A percentile compares a stretch with the other conserved stretches of the same genome.
Conservation (phyloP, 2,113 vertebrate species). For the Cettia cetti region DNA sequence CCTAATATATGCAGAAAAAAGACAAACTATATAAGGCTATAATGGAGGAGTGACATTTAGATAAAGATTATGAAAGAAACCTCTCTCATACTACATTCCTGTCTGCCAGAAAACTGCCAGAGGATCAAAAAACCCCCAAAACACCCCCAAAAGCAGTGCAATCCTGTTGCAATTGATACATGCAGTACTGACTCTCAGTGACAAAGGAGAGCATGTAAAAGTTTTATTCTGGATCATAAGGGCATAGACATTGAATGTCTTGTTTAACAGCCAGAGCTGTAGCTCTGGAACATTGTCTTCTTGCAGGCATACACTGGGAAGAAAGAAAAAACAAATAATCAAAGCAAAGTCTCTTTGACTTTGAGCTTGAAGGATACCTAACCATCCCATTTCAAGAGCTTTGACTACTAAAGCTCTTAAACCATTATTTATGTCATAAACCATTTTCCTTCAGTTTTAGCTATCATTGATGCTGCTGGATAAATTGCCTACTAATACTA, state of each 20-base stretch:
- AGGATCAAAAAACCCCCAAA: neutral
- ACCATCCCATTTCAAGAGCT: neutral
- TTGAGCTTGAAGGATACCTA: neutral
- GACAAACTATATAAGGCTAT: neutral
- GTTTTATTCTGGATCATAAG: neutral
- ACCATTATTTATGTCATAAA: neutral
- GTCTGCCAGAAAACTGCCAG: neutral
- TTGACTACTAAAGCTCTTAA: neutral
- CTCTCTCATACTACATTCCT: neutral
- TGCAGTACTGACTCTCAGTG: neutral
- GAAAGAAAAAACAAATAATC: neutral
- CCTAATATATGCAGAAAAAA: neutral
- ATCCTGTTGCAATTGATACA: neutral
- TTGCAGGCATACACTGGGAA: neutral
- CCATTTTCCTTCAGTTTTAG: neutral
- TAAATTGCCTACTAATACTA: neutral
- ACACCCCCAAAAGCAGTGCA: neutral
- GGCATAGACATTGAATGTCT: neutral
- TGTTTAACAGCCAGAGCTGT: neutral
- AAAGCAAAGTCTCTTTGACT: neutral
- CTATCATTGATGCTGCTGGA: neutral
- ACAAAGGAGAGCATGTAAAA: neutral
- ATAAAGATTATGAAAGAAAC: neutral
- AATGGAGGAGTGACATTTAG: neutral
- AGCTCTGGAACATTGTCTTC: neutral